Base-by-base conservation (phyloP, 1,140 invertebrate species). In the Eumeta japonica region DNA sequence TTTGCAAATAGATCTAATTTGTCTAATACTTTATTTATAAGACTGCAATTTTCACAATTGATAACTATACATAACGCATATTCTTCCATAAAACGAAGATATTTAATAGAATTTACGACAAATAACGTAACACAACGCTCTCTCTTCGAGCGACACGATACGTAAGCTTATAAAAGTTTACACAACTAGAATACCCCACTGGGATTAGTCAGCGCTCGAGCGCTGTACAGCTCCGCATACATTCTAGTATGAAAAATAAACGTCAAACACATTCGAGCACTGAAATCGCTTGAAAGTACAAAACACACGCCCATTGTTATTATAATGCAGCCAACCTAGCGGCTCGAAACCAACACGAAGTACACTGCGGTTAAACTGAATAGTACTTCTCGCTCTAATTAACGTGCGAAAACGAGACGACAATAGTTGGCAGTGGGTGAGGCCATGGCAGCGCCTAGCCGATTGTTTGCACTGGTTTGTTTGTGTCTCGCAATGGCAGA, bases 251-350 rank as follows among this genome's bases (percentile, higher is more conserved):
- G 5, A 5, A 24, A 24, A 7, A 24, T n/a, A 24, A 24, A 5
- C 20, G 20, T 24, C 20, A 7, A 24, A n/a, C n/a, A n/a, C 20
- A n/a, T n/a, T 7, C n/a, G 5, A n/a, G n/a, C 20, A 7, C 20
- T n/a, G 5, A 5, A 5, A 24, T 5, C 20, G 20, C 20, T 24
- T 24, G 20, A 24, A 7, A 24, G 20, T n/a, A 7, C 5, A 24
- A 24, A 37, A 30, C 42, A 54, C 49, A 54, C 51, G 44, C 57
- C 62, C 54, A 71, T 71, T 71, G 66, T 71, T 71, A 67, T 71
- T 67, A 68, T 66, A 71, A 66, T 71, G 63, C 58, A 61, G 63
- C 62, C 66, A 71, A 71, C 66, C 65, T 71, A 50, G 66, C 62
- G 58, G n/a, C 51, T 55, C 48, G 28, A 35, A 60, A 39, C 50